A percentile compares a stretch with the other conserved stretches of the same genome.
Conservation (phyloP, 2,113 vertebrate genomes). For the Trichechus manatus region DNA sequence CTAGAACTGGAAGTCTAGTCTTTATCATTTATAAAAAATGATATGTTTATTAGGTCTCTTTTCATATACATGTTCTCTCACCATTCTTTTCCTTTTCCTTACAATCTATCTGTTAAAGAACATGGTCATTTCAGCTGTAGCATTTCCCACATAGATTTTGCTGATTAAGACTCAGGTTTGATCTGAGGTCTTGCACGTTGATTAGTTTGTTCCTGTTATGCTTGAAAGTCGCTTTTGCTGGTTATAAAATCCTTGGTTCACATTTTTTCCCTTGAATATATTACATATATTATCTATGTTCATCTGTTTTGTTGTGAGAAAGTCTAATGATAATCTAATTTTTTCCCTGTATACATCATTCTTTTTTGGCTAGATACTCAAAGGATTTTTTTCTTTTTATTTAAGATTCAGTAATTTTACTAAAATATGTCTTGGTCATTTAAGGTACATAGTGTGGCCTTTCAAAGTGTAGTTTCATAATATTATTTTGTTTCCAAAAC, state of each 20-base stretch:
- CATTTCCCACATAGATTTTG: not conserved
- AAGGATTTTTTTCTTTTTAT: not conserved
- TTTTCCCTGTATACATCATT: not conserved
- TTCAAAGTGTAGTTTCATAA: slow-evolving; percentile 35
- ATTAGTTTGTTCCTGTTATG: not conserved
- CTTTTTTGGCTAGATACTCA: not conserved
- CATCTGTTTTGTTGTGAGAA: not conserved
- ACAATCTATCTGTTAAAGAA: not conserved
- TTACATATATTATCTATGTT: not conserved
- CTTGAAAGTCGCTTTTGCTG: slow-evolving; percentile 21
- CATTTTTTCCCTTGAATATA: slow-evolving; percentile 1
- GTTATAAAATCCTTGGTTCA: slow-evolving; percentile 6
- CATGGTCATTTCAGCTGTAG: not conserved
- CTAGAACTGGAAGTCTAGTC: not conserved
- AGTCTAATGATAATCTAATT: not conserved
- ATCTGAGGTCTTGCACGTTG: not conserved
- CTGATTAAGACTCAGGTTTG: not conserved
- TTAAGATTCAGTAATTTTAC: not conserved
- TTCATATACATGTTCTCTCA: not conserved
- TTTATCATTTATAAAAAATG: not conserved
- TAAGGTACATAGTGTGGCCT: not conserved
- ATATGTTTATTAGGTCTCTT: not conserved
- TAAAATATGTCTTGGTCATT: not conserved
- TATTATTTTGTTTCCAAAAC: slow-evolving; percentile 33
- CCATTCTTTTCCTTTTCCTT: not conserved